Evolutionary conservation across 2,797 vertebrate genomes (phyloP).

Genomic region (Cynodonichthys magdalenae): DNA sequence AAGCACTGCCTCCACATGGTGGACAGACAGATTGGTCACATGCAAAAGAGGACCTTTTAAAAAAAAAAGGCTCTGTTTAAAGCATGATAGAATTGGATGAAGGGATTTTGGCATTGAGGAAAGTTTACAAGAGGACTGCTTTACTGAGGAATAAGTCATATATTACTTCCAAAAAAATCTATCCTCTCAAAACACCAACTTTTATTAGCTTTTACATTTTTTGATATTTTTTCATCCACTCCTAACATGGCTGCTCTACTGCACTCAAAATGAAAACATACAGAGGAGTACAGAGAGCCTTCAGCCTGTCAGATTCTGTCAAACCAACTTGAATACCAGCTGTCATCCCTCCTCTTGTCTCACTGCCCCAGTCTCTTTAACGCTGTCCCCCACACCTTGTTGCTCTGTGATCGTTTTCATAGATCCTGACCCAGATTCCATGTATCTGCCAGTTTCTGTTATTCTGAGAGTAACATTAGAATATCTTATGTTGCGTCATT

Average conservation of each 20-base stretch:
- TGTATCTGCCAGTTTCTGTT: constrained; percentile 40
- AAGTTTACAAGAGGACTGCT: too few relatives aligned
- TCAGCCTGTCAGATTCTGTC: constrained; percentile 42
- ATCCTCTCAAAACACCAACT: too few relatives aligned
- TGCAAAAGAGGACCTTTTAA: too few relatives aligned
- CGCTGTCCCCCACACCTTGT: constrained; percentile 39
- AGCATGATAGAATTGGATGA: too few relatives aligned
- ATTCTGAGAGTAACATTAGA: constrained; percentile 25
- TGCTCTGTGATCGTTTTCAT: constrained; percentile 38
- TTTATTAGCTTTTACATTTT: not conserved
- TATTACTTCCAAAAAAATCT: too few relatives aligned
- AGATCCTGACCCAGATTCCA: constrained; percentile 28
- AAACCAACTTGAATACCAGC: constrained; percentile 48
- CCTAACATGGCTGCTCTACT: not conserved
- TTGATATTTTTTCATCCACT: not conserved
- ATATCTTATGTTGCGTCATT: constrained; percentile 33
- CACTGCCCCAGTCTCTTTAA: constrained; percentile 44
- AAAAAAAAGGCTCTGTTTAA: too few relatives aligned
- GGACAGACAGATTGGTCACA: too few relatives aligned
- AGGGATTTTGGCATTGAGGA: too few relatives aligned
- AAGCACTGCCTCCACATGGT: too few relatives aligned
- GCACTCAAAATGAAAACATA: constrained; percentile 11
- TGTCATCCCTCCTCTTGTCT: constrained; percentile 45
- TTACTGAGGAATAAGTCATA: too few relatives aligned
- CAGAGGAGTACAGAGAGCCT: constrained; percentile 5